Evolutionary conservation across 2,113 vertebrate species (phyloP), one percentile per base, ranked within the genome.

Genomic region (Leptobrachium leishanense): DNA sequence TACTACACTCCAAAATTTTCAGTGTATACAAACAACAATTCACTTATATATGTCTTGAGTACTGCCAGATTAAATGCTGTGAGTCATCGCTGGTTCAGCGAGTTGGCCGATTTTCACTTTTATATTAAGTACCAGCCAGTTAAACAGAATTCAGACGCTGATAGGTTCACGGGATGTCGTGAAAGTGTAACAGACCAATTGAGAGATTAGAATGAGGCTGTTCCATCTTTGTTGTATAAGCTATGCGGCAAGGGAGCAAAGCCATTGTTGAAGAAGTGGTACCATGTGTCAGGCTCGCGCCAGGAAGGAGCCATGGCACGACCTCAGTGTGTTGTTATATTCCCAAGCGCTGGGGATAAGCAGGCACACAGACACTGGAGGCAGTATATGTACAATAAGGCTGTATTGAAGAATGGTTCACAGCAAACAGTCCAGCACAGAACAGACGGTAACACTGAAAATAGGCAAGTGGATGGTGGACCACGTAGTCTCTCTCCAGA

Each of bases 1-100:
- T 50, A 1, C 68, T 70, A 70, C 20, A 11, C 43, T 50, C 68
- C 68, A 39, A 43, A 12, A 41, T 70, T 70, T 20, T 46, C 43
- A 64, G 55, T 74, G 69, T 81, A 39, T 59, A 76, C 62, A 3
- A 62, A 81, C 64, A 81, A 81, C 43, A 81, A 82, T 39, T 75
- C 50, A 5, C 40, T 80, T 2, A 82, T 66, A 41, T 79, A 79
- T 63, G 65, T 82, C 41, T 11, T 78, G 41, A 70, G 31, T 31
- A 81, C 2, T 42, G 79, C 74, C 2, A 78, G 44, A 44, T 46
- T 66, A 31, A 81, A 81, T 68, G 73, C 80, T 11, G 57, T 50
- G 13, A 53, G 63, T 11, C 64, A 68, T 66, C 20, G 65, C 4
- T 79, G 79, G 79, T 1, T 63, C 6, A 59, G 13, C 11, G 2